Evolutionary conservation across 53 echinoderm and acorn worm species (phyloP).

Genomic region (Echinarachnius parma): DNA sequence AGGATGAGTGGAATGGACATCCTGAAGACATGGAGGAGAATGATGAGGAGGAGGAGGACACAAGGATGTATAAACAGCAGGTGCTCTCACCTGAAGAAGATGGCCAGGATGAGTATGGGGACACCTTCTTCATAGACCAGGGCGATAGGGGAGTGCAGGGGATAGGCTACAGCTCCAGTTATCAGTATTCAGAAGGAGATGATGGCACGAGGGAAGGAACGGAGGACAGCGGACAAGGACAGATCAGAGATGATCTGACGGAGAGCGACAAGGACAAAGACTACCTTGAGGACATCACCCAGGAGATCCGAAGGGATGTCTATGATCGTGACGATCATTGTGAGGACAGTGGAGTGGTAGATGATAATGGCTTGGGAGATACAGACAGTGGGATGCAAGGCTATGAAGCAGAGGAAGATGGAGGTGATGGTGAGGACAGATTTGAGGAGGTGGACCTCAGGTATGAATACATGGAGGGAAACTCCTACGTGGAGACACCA

Average conservation of each 20-base stretch:
- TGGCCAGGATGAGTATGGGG: slow-evolving; percentile 44
- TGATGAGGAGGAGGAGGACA: slow-evolving; percentile 32
- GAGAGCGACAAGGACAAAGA: slow-evolving; percentile 73
- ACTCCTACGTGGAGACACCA: slow-evolving; percentile 51
- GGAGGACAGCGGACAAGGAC: slow-evolving; percentile 42
- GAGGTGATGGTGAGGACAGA: slow-evolving; percentile 58
- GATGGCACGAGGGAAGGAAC: slow-evolving; percentile 47
- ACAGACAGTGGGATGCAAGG: slow-evolving; percentile 28
- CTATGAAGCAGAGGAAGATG: slow-evolving; percentile 62
- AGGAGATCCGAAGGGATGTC: slow-evolving; percentile 14
- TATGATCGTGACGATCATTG: slow-evolving; percentile 55
- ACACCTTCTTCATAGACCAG: slow-evolving; percentile 39
- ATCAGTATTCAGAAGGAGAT: slow-evolving; percentile 48
- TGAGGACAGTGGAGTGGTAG: slow-evolving; percentile 56
- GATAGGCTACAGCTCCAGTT: slow-evolving; percentile 7
- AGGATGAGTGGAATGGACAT: slow-evolving; percentile 45
- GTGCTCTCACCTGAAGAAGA: slow-evolving; percentile 25
- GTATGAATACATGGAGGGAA: slow-evolving; percentile 32
- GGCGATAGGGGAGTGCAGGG: slow-evolving; percentile 12
- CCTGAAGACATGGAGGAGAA: slow-evolving; percentile 14
- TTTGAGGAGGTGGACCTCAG: slow-evolving; percentile 66
- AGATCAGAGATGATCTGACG: slow-evolving; percentile 43
- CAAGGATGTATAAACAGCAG: slow-evolving; percentile 18
- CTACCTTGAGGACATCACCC: slow-evolving; percentile 59
- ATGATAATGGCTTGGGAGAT: slow-evolving; percentile 35